Base-by-base conservation (phyloP, 2,797 vertebrate genomes). In the Triplophysa bombifrons region DNA sequence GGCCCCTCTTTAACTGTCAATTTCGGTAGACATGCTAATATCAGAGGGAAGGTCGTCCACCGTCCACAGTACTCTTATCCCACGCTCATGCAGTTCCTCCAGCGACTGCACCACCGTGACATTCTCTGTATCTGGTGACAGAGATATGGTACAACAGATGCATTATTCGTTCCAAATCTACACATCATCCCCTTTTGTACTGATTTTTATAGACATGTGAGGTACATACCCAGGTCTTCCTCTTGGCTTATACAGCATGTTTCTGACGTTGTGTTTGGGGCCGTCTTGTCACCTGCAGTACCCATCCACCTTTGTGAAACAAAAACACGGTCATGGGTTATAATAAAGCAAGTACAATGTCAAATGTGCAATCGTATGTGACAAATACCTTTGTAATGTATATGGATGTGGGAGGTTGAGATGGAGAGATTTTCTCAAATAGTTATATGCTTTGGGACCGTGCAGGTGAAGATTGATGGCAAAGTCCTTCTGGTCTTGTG, bases 401-500 rank as follows among this genome's bases (percentile, higher is more conserved):
- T 60, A 25, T 25, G 71, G 72, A 64, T 76, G 72, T 50, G 80
- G 72, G 17, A 82, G 83, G 2, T 53, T 34, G 20, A 79, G 65
- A 5, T 78, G 51, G 38, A 74, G 44, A 20, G 46, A 50, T 12
- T 79, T 72, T 63, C 77, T 82, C 60, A 84, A 20, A 46, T 77
- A 85, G 2, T 50, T 72, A 4, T 69, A 82, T 0, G 73, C 79
- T 38, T 84, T 86, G 9, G 73, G 83, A 53, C 85, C 76, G 46
- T 84, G 77, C 12, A 80, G 25, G 30, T 82, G 53, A 16, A 58
- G 76, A 25, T 53, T 85, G 2, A 80, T 30, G 51, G 75, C 82
- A 86, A 83, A 85, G 25, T 83, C 82, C 55, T 41, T 81, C 66
- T 85, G 76, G 11, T 67, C 80, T 65, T 74, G 73, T 14, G 80